Evolutionary conservation across 2,888 invertebrate genomes (phyloP).

Genomic region (Dorcus hopei): DNA sequence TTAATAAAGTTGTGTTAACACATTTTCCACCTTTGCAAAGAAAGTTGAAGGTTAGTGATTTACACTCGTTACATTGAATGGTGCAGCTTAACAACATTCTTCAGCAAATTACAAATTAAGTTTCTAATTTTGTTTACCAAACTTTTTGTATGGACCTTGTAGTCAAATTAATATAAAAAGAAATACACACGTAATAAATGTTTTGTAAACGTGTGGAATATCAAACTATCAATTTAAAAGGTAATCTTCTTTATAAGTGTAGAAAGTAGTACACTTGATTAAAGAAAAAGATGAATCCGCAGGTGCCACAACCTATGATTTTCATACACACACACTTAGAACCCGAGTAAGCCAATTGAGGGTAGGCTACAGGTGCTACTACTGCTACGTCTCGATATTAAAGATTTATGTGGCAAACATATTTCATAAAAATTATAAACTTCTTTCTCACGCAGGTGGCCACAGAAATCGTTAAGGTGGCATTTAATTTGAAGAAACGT

Average conservation of each 20-base stretch:
- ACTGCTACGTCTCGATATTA: conserved; percentile 21
- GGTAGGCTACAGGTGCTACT: conserved; percentile 25
- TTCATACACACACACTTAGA: conserved; percentile 19
- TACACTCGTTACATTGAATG: too few species aligned
- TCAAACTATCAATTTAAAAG: too few species aligned
- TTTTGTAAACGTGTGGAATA: too few species aligned
- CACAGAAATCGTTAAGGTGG: conserved; percentile 26
- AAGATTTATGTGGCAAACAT: conserved; percentile 28
- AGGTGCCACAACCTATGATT: conserved; percentile 23
- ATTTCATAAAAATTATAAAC: conserved; percentile 28
- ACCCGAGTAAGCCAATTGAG: conserved; percentile 4
- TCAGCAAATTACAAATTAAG: too few species aligned
- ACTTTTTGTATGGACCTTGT: too few species aligned
- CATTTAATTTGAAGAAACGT: conserved; percentile 28
- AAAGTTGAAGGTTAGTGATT: too few species aligned
- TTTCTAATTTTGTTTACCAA: too few species aligned
- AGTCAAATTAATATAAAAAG: too few species aligned
- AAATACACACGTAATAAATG: too few species aligned
- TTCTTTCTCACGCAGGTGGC: conserved; percentile 28
- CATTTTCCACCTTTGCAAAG: too few species aligned
- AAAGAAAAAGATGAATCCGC: conserved; percentile 19
- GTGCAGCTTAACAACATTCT: too few species aligned
- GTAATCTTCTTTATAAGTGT: background rate
- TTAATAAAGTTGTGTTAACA: too few species aligned
- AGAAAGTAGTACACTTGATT: background rate